These are phyloP conservation scores for Macropus fuliginosus DNA, from an alignment of 2,797 vertebrate species.

Conservation along the genomic window DNA sequence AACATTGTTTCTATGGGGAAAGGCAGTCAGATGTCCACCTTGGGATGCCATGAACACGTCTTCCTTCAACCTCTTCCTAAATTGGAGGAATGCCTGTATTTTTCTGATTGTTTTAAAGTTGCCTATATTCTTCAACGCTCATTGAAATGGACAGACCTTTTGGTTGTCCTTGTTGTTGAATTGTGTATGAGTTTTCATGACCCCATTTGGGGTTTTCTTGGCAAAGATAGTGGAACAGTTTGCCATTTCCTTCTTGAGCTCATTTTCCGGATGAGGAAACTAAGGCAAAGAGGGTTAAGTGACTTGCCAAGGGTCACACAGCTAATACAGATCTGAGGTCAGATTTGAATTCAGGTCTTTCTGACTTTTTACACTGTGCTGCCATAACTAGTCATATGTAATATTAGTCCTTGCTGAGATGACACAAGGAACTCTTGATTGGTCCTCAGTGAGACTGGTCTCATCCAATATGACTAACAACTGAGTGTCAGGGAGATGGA, in stretches of 20 bases:
- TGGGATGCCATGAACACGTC: not conserved
- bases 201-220: not conserved
- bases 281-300: not conserved
- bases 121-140: not conserved
- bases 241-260: not conserved
- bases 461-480: not conserved
- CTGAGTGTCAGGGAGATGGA: not conserved
- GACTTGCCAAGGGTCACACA: not conserved
- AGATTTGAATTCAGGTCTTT: not conserved
- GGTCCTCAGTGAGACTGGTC: not conserved
- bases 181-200: not conserved
- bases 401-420: not conserved
- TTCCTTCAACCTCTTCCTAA: not conserved
- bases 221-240: not conserved
- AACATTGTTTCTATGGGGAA: slow-evolving; percentile 19
- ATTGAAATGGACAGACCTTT: not conserved
- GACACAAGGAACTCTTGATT: not conserved
- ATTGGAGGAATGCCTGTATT: not conserved
- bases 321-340: not conserved
- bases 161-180: not conserved
- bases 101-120: not conserved
- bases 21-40: not conserved
- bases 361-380: not conserved
- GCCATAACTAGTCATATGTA: not conserved
- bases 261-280: not conserved